phyloP scores from a whole-genome alignment of 2,797 vertebrate species.

The Chaetophractus vellerosus region DNA sequence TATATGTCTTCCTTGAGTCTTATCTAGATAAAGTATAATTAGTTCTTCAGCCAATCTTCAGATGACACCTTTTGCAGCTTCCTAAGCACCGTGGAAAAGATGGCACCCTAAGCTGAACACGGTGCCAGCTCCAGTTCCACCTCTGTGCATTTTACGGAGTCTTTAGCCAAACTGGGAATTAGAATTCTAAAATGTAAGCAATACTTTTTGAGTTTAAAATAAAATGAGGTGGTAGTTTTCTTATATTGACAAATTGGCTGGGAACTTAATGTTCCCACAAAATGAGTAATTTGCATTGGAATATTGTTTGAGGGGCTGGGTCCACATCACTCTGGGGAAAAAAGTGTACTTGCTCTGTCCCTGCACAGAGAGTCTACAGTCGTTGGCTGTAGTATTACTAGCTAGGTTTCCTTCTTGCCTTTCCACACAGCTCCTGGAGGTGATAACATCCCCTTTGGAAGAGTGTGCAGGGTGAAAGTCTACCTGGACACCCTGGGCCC shows the following conservation, averaged over 20 bases:
- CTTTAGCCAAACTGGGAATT: constrained; percentile 61
- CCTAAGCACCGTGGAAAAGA: constrained; percentile 14
- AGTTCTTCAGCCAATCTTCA: neutral
- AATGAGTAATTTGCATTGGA: constrained; percentile 75
- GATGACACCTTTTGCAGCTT: neutral
- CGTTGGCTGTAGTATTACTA: neutral
- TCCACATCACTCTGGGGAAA: constrained; percentile 27
- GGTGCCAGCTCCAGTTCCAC: neutral
- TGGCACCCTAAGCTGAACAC: neutral
- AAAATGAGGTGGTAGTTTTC: constrained; percentile 71
- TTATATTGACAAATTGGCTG: constrained; percentile 75
- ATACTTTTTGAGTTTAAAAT: constrained; percentile 68
- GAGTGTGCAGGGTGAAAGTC: too few relatives aligned
- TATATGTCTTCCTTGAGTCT: neutral
- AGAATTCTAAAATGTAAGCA: constrained; percentile 66
- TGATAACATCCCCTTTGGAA: neutral
- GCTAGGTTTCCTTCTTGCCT: neutral
- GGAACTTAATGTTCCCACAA: constrained; percentile 78
- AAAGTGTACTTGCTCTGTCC: constrained; percentile 61
- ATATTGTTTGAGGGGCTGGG: constrained; percentile 68
- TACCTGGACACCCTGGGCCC: too few relatives aligned
- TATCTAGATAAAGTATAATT: neutral
- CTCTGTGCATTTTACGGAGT: constrained; percentile 1
- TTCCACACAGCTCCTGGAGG: neutral
- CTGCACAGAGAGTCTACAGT: neutral